Evolutionary conservation across 2,888 invertebrate species (phyloP).

Genomic region (Crioceris asparagi): DNA sequence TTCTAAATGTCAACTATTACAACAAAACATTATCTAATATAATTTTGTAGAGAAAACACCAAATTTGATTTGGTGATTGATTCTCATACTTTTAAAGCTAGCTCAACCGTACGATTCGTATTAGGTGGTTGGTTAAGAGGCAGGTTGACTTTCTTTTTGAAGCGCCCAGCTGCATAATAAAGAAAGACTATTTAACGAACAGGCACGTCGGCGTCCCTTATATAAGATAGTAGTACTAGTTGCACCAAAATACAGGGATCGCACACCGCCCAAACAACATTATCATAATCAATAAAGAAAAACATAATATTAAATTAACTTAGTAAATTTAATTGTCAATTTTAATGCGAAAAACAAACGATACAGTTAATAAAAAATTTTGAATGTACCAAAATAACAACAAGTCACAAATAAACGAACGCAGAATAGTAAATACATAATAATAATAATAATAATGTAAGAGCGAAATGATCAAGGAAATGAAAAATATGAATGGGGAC

Average conservation of each 20-base stretch:
- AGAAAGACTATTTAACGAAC: slow-evolving; percentile 24
- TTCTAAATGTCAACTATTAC: no score
- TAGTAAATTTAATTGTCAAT: slow-evolving; percentile 34
- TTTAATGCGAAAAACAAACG: slow-evolving; percentile 26
- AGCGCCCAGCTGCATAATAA: no score
- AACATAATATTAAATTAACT: slow-evolving; percentile 30
- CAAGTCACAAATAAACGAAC: slow-evolving; percentile 32
- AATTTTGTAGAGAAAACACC: no score
- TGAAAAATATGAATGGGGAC: not conserved
- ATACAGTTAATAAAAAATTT: slow-evolving; percentile 34
- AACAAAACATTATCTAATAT: no score
- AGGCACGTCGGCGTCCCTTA: slow-evolving; percentile 29
- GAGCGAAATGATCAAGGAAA: not conserved
- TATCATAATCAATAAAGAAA: slow-evolving; percentile 7
- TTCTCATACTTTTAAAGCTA: no score
- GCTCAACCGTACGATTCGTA: no score
- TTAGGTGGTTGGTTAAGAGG: no score
- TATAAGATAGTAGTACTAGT: slow-evolving; percentile 26
- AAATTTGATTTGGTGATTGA: no score
- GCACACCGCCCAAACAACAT: slow-evolving; percentile 25
- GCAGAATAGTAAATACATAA: slow-evolving; percentile 29
- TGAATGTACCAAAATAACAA: slow-evolving; percentile 34
- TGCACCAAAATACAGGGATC: slow-evolving; percentile 34
- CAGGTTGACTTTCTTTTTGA: no score
- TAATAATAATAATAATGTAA: no score